Evolutionary conservation across 2,888 invertebrate genomes (phyloP), one percentile per base, ranked within the genome.

Genomic region (Phaonia tiefii): DNA sequence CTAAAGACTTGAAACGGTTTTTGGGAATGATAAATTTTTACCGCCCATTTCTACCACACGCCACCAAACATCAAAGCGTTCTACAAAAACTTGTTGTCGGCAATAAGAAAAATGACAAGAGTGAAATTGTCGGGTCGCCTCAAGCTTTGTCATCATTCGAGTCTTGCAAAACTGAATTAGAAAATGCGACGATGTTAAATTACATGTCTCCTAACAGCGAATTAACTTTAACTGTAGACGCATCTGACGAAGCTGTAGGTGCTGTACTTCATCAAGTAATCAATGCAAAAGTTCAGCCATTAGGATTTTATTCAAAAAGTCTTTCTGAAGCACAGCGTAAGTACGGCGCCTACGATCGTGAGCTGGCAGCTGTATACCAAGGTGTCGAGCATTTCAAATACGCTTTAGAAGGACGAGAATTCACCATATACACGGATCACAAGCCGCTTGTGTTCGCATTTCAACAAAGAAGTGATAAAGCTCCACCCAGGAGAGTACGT

Each of bases 341-440:
- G n/a, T n/a, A n/a, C n/a, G n/a, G n/a, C n/a, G n/a, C 76, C 2
- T 80, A 80, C 20, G 65, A 74, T 46, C 39, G 89, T 1, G 89
- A 91, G 81, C 85, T 91, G 0, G 82, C 89, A 2, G 90, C 89
- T 0, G 87, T 90, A 0, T 91, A n/a, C n/a, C n/a, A n/a, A n/a
- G 88, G 0, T 3, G 84, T 91, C 0, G 86, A 87, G 56, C 84
- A 85, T 56, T 86, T 85, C 60, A 82, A 79, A 42, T 83, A 83
- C 67, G 79, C 83, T 37, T 22, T 84, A 26, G 67, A 67, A 42
- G 78, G n/a, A n/a, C n/a, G n/a, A n/a, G n/a, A n/a, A n/a, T n/a
- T n/a, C n/a, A n/a, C n/a, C n/a, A n/a, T n/a, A n/a, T n/a, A n/a
- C n/a, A n/a, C n/a, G n/a, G n/a, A n/a, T n/a, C n/a, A n/a, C n/a